phyloP scores from a whole-genome alignment of 2,113 vertebrate genomes.

The Forbesichthys papilliferus region DNA sequence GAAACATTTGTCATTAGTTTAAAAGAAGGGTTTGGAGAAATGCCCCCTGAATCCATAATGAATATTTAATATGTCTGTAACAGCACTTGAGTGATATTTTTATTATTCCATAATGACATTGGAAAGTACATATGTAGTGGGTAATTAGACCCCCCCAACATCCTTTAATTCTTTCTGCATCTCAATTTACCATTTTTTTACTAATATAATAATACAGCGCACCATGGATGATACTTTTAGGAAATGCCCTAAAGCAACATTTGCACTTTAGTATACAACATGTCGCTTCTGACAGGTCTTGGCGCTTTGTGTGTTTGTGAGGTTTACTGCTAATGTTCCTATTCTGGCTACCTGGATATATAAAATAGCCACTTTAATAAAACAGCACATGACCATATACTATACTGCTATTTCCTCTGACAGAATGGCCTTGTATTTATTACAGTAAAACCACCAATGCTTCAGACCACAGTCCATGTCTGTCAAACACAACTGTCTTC shows the following conservation, averaged over 20 bases:
- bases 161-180: slow-evolving; percentile 1
- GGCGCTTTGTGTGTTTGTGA: not conserved
- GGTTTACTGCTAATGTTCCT: slow-evolving; percentile 20
- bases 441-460: no score
- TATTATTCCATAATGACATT: slow-evolving; percentile 63
- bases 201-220: slow-evolving; percentile 46
- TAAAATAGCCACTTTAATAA: slow-evolving; percentile 25
- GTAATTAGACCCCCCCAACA: slow-evolving; percentile 55
- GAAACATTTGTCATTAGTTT: slow-evolving; percentile 49
- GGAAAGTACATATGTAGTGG: slow-evolving; percentile 39
- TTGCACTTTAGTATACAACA: slow-evolving; percentile 23
- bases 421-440: no score
- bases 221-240: slow-evolving; percentile 42
- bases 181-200: slow-evolving; percentile 24
- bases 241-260: slow-evolving; percentile 29
- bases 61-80: slow-evolving; percentile 60
- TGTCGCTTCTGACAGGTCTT: slow-evolving; percentile 45
- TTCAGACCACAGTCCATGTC: no score
- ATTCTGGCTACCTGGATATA: slow-evolving; percentile 40
- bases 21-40: slow-evolving; percentile 38
- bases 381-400: no score
- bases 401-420: no score
- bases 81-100: slow-evolving; percentile 63
- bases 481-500: no score
- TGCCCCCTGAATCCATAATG: slow-evolving; percentile 45